Conservation (phyloP, 2,797 vertebrate genomes). For the Setipinna tenuifilis region DNA sequence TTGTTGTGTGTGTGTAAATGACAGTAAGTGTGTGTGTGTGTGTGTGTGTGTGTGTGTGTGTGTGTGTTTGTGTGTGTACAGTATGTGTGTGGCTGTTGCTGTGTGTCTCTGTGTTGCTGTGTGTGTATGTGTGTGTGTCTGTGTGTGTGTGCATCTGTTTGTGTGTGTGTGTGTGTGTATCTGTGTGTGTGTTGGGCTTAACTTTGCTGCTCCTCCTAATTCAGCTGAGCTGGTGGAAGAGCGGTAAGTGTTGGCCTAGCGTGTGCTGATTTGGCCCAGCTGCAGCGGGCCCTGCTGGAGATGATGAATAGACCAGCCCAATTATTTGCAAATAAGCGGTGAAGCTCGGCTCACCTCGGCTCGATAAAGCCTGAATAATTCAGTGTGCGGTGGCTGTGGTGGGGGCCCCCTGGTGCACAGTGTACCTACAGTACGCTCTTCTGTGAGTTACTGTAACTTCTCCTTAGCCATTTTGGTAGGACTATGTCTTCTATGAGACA, state of each 20-base stretch:
- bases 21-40: no score
- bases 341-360: not conserved
- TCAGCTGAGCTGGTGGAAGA: not conserved
- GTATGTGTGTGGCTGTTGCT: not conserved
- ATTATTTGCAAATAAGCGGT: constrained; percentile 35
- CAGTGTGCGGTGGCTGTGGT: not conserved
- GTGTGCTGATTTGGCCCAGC: constrained; percentile 45
- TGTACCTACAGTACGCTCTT: not conserved
- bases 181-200: not conserved
- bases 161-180: not conserved
- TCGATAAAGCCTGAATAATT: constrained; percentile 4
- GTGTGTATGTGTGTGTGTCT: no score
- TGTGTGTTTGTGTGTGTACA: not conserved
- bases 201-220: not conserved
- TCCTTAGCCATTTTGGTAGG: no score
- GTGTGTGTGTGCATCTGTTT: no score
- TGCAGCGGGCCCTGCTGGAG: constrained; percentile 32
- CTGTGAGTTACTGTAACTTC: not conserved
- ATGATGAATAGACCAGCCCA: constrained; percentile 36
- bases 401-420: not conserved
- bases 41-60: no score
- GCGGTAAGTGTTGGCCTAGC: not conserved
- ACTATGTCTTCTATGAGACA: no score
- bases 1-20: no score
- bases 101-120: no score